Evolutionary conservation across 92 coral and sea anemone species (phyloP).

Genomic region (Pocillopora grandis): DNA sequence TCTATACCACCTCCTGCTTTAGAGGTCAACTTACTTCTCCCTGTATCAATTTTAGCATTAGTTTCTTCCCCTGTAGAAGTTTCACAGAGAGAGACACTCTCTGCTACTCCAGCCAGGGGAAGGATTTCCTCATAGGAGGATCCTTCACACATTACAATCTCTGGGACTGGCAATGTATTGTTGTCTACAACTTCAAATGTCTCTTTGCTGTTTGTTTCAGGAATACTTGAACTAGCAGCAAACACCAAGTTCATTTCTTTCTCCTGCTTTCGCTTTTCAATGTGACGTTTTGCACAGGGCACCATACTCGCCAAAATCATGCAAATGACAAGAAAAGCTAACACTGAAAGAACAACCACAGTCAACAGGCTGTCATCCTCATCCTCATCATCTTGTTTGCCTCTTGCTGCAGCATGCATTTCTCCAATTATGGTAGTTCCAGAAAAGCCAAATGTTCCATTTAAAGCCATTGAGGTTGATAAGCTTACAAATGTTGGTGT

Average conservation of each 20-base stretch:
- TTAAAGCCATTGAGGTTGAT: neutral
- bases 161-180: slow-evolving; percentile 30
- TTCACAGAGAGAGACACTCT: slow-evolving; percentile 4
- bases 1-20: neutral
- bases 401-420: slow-evolving; percentile 25
- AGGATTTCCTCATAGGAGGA: slow-evolving; percentile 1
- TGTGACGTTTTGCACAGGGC: slow-evolving; percentile 69
- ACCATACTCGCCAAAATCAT: slow-evolving; percentile 72
- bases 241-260: slow-evolving; percentile 24
- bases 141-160: slow-evolving; percentile 34
- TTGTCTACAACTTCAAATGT: slow-evolving; percentile 52
- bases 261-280: slow-evolving; percentile 58
- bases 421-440: slow-evolving; percentile 7
- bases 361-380: slow-evolving; percentile 69
- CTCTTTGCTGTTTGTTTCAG: slow-evolving; percentile 39
- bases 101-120: neutral
- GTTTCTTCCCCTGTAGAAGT: slow-evolving; percentile 7
- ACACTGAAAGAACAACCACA: slow-evolving; percentile 68
- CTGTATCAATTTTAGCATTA: neutral
- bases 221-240: slow-evolving; percentile 12
- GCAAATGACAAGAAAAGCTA: slow-evolving; percentile 71
- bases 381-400: slow-evolving; percentile 11
- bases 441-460: slow-evolving; percentile 24
- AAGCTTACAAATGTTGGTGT: neutral
- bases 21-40: neutral